Base-by-base conservation (phyloP, 2,797 vertebrate genomes). In the Gadopsis bispinosus region DNA sequence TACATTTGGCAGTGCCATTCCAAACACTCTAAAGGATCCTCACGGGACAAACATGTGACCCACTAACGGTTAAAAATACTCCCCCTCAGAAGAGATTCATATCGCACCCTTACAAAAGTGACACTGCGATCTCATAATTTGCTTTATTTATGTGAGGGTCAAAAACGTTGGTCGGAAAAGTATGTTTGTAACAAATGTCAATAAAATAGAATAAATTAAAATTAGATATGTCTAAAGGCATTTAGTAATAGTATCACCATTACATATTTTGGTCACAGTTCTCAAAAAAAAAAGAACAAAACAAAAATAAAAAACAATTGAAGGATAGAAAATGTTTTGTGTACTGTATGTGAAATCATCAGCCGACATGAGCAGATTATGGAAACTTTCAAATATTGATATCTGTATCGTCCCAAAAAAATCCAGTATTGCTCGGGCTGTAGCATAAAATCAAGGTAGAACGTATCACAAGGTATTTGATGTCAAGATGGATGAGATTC, bases 31-130 rank as follows among this genome's bases (percentile, higher is more conserved):
- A 8, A 63, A 54, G 37, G 19, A 31, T 83, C 66, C 45, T 63
- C 65, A 62, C 0, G 9, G 64, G 29, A 67, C 17, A 75, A 75
- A 67, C 11, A 47, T 65, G 60, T 79, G 69, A 74, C 67, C 75
- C 19, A 75, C 59, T 78, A 62, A 79, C 2, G 1, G 8, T 58
- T 72, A 64, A 58, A 80, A 71, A 71, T 31, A 63, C n/a, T 50
- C 7, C 58, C 6, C 1, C 12, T 58, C 17, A 35, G 16, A 72
- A 22, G 35, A 56, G 59, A 66, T 50, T 54, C 20, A 51, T 75
- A 35, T 58, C 6, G 7, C 35, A n/a, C 17, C 1, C 6, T 12
- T 48, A 59, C 51, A 69, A 51, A 7, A 37, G 54, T 3, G 10
- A 14, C 17, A 26, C 9, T 10, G 2, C 35, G 54, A 43, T 58